Conservation (phyloP, 2,888 invertebrate species). For the Brachylomia viminalis region DNA sequence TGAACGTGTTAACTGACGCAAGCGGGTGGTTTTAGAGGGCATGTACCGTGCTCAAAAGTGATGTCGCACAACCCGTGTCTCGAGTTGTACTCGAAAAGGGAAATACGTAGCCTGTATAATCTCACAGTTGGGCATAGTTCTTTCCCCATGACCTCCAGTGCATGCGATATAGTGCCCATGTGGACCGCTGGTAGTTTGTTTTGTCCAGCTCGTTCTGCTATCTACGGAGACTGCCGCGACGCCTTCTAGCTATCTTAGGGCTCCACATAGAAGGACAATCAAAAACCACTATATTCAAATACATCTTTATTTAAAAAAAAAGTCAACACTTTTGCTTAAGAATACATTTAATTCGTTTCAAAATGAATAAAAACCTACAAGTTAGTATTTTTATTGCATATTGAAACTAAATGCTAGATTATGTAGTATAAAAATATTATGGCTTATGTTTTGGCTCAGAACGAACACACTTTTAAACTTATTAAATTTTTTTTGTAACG, state of each 20-base stretch:
- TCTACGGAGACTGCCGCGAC: not conserved
- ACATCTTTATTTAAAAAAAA: slow-evolving; percentile 68
- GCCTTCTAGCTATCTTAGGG: not conserved
- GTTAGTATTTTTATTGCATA: slow-evolving; percentile 54
- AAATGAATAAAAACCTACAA: slow-evolving; percentile 32
- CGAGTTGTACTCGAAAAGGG: too few relatives aligned
- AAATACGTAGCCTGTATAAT: too few relatives aligned
- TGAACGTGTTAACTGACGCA: too few relatives aligned
- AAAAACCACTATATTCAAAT: slow-evolving; percentile 49
- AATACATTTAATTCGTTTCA: slow-evolving; percentile 31
- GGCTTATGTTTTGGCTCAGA: slow-evolving; percentile 61
- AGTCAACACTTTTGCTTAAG: slow-evolving; percentile 59
- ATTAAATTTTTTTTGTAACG: slow-evolving; percentile 31
- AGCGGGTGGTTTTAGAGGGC: too few relatives aligned
- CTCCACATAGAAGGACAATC: not conserved
- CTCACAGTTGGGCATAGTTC: too few relatives aligned
- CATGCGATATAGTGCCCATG: too few relatives aligned
- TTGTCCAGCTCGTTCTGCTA: not conserved
- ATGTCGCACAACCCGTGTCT: too few relatives aligned
- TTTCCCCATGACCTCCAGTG: too few relatives aligned
- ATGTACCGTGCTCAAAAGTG: too few relatives aligned
- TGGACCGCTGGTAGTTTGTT: too few relatives aligned
- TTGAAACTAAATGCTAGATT: slow-evolving; percentile 53
- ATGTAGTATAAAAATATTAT: slow-evolving; percentile 62
- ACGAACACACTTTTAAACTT: slow-evolving; percentile 60